These are phyloP conservation scores for Xylota segnis DNA, from an alignment of 2,888 invertebrate genomes.

Conservation along the genomic window DNA sequence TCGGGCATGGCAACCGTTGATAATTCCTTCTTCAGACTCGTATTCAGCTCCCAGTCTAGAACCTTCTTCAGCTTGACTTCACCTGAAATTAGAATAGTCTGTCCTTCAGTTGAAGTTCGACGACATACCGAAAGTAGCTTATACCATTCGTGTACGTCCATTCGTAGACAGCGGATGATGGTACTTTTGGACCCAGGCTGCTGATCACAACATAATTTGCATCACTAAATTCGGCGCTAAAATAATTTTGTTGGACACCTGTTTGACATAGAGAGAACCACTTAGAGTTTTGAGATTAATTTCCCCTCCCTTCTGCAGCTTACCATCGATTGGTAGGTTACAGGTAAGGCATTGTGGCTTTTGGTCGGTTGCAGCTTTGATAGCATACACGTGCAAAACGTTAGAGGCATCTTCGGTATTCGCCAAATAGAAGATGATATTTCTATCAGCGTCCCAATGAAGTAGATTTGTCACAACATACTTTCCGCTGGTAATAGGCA, in stretches of 20 bases:
- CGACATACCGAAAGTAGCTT: constrained; percentile 14
- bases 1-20: constrained; percentile 86
- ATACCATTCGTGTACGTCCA: constrained; percentile 81
- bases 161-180: constrained; percentile 88
- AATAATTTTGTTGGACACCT: constrained; percentile 82
- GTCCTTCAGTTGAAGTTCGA: neutral
- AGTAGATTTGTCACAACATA: constrained; percentile 91
- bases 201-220: constrained; percentile 89
- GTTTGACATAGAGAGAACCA: neutral
- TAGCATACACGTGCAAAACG: constrained; percentile 92
- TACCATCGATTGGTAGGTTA: constrained; percentile 81
- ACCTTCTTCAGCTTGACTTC: constrained; percentile 80
- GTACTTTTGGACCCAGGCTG: constrained; percentile 94
- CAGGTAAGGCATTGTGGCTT: constrained; percentile 91
- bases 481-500: constrained; percentile 87
- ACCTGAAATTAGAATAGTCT: constrained; percentile 74
- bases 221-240: constrained; percentile 88
- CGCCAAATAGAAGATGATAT: constrained; percentile 93
- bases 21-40: constrained; percentile 85
- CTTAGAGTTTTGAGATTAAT: neutral
- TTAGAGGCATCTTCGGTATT: constrained; percentile 91
- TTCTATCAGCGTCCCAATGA: constrained; percentile 88
- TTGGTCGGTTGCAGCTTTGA: constrained; percentile 85
- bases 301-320: constrained; percentile 13
- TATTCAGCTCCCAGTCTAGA: constrained; percentile 89